Evolutionary conservation across 2,113 vertebrate genomes (phyloP), one percentile per base, ranked within the genome.

Genomic region (Brachyhypopomus occidentalis): DNA sequence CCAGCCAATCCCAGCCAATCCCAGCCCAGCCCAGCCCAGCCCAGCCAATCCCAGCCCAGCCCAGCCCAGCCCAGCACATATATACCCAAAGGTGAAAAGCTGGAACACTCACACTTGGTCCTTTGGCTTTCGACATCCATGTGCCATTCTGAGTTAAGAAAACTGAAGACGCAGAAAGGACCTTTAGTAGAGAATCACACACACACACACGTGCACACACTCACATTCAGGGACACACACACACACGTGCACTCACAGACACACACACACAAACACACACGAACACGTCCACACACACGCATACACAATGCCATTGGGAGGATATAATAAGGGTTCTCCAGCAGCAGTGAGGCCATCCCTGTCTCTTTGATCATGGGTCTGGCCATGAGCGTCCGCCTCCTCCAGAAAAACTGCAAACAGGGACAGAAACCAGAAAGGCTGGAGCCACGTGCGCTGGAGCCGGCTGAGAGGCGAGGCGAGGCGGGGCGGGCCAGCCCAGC

Each of bases 311-410:
- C 4, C 23, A 19, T 55, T 22, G 23, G 83, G 96, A 98, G 98
- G 98, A 99, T 99, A 99, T 98, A 99, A 89, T 98, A 99, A 5
- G 97, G 97, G 81, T 99, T 99, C 90, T 99, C 98, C 85, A 99
- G 91, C 70, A 99, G 91, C 0, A 99, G 87, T 1, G 98, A 99
- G 59, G 96, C 97, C 93, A 99, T 98, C 1, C 94, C 92, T 25
- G 97, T 95, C 88, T 99, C 98, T 91, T 96, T 98, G 81, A 99
- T 93, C 98, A 99, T 99, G 0, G 98, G 98, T 45, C 96, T 92
- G 8, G 97, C 98, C 97, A 99, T 99, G 36, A 99, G 86, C 0
- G 96, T 96, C 75, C 97, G 93, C 45, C 97, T 94, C 30, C 97
- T 95, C 98, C 98, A 99, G 88, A 96, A 99, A 88, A 96, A 94